phyloP scores from a whole-genome alignment of 2,797 vertebrate species.

The Rallus crepitans region DNA sequence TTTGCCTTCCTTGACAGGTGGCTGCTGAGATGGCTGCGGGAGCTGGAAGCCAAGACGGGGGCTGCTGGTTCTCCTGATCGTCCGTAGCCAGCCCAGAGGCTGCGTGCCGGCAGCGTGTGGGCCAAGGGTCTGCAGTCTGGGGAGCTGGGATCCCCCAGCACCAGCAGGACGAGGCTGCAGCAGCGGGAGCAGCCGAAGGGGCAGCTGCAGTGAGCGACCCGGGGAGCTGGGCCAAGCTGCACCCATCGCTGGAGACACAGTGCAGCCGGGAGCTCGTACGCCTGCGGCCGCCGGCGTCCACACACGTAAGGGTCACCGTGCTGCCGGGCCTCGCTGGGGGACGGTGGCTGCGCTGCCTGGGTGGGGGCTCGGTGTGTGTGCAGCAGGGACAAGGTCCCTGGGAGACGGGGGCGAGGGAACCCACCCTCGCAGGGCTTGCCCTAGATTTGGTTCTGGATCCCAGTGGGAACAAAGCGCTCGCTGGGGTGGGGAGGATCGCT shows the following conservation, averaged over 20 bases:
- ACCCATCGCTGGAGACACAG: accelerated
- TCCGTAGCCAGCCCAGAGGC: background rate
- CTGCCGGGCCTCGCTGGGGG: background rate
- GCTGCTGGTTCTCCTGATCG: accelerated
- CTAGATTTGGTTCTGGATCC: background rate
- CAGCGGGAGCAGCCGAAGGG: accelerated
- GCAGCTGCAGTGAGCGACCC: accelerated
- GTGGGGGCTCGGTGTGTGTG: accelerated
- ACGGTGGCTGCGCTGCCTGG: accelerated
- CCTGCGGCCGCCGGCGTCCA: accelerated
- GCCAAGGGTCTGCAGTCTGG: background rate
- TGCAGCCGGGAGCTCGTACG: accelerated
- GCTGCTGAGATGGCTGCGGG: background rate
- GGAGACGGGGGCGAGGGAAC: background rate
- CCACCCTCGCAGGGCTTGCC: background rate
- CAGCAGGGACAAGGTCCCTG: accelerated
- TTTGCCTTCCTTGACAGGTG: background rate
- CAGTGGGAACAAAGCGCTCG: background rate
- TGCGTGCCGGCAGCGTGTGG: accelerated
- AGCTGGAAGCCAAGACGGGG: background rate
- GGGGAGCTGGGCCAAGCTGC: accelerated
- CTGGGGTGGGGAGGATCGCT: accelerated
- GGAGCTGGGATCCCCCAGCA: accelerated
- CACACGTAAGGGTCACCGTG: accelerated
- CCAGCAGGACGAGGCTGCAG: accelerated